Conservation (phyloP, 1,140 invertebrate species). For the Heterodera carotae region DNA sequence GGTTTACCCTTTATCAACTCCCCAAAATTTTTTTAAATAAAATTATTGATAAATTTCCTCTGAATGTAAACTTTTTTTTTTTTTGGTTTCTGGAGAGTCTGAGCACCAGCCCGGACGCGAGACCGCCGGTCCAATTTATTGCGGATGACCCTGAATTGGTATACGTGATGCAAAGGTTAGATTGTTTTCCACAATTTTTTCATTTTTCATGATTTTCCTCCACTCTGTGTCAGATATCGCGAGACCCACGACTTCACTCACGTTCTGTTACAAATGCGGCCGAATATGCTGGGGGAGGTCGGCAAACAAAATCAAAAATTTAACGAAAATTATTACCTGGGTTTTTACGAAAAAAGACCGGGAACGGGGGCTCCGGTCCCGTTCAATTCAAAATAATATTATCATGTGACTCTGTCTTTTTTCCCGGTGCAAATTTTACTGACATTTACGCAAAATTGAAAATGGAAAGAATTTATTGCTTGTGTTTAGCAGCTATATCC, state of each 20-base stretch:
- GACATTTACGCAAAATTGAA: too few species aligned
- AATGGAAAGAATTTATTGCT: neutral
- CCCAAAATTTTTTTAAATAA: too few species aligned
- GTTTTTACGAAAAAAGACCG: too few species aligned
- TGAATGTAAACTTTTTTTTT: neutral
- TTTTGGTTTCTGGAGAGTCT: constrained; percentile 43
- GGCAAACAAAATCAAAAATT: too few species aligned
- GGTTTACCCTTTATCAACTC: too few species aligned
- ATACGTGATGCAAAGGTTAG: constrained; percentile 85
- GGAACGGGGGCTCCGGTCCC: too few species aligned
- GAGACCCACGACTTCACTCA: constrained; percentile 94
- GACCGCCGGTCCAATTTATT: constrained; percentile 84
- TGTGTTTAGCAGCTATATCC: neutral
- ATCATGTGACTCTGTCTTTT: too few species aligned
- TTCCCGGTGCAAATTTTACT: too few species aligned
- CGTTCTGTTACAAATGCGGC: constrained; percentile 85
- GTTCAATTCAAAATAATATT: too few species aligned
- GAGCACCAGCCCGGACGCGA: constrained; percentile 79
- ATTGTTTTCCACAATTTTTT: neutral
- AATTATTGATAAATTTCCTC: too few species aligned
- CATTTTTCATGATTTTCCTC: constrained; percentile 18
- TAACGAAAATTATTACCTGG: too few species aligned
- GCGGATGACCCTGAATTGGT: constrained; percentile 81
- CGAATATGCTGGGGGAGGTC: constrained; percentile 90
- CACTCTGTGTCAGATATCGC: constrained; percentile 72